Evolutionary conservation across 2,113 vertebrate species (phyloP).

Genomic region (Herpetotheres cachinnans): DNA sequence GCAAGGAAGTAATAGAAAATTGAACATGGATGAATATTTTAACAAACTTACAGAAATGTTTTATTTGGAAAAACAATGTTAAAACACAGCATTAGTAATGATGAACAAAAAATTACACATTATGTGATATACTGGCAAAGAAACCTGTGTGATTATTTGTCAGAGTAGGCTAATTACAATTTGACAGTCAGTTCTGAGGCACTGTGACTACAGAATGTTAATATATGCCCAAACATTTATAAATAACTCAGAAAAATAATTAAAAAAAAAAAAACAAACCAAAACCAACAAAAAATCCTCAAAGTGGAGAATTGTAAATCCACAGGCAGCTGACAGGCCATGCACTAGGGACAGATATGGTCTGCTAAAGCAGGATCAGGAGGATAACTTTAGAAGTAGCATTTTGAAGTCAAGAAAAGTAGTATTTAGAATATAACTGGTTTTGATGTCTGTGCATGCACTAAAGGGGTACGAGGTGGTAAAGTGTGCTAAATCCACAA

Average conservation of each 20-base stretch:
- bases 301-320: background rate
- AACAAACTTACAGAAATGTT: background rate
- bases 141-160: background rate
- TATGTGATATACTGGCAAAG: background rate
- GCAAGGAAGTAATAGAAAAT: background rate
- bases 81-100: background rate
- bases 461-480: accelerated
- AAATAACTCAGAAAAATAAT: background rate
- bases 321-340: background rate
- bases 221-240: background rate
- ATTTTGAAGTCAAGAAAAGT: background rate
- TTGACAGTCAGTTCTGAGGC: background rate
- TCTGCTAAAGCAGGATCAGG: background rate
- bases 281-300: background rate
- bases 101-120: background rate
- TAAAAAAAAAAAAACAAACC: too few relatives aligned
- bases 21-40: background rate
- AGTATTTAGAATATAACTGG: background rate
- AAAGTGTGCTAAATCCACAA: background rate
- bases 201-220: background rate
- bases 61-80: background rate
- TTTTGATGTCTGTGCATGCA: accelerated
- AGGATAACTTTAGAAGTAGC: background rate
- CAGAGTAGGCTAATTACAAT: background rate
- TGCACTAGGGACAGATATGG: accelerated